Evolutionary conservation across 1,140 invertebrate genomes (phyloP), one percentile per base, ranked within the genome.

Genomic region (Phymorhynchus buccinoides): DNA sequence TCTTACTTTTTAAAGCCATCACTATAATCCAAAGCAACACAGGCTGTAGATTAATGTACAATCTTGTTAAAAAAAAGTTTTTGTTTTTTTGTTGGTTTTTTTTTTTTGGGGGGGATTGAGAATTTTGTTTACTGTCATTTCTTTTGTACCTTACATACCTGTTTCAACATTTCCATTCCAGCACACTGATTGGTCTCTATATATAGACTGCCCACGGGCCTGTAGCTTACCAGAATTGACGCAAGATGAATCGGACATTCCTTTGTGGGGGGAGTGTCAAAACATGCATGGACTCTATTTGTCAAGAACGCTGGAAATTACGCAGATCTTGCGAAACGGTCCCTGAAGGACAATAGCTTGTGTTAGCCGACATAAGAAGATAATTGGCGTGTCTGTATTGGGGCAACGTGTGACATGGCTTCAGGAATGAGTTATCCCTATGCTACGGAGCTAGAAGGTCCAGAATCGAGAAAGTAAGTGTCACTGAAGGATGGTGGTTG

Each of bases 371-470:
- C 56, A 27, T 27, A 27, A 62, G 56, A 62, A 27, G 56, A 62
- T 62, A 62, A 62, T 22, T 22, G 56, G 56, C 56, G n/a, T 27
- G 56, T 62, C 22, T 12, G 12, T 12, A 6, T 27, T 62, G 12
- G 56, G 22, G n/a, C 56, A 62, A 18, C 22, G 56, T 62, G 56
- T 62, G 14, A 22, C 14, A 83, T 83, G 81, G n/a, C 81, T 3
- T 71, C 81, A 35, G 41, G 81, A 71, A 62, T 83, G 56, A 73
- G 66, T 42, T 83, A 83, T 83, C 81, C 81, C 37, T 83, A 71
- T 71, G 81, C 81, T 27, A 83, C 81, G 16, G 81, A 83, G 18
- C 66, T 83, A 62, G 81, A 83, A 14, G n/a, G 42, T n/a, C 30
- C 32, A 27, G 44, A 22, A 48, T 27, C n/a, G 7, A 79, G 52